Conservation (phyloP, 2,797 vertebrate genomes). For the Synaphobranchus kaupii region DNA sequence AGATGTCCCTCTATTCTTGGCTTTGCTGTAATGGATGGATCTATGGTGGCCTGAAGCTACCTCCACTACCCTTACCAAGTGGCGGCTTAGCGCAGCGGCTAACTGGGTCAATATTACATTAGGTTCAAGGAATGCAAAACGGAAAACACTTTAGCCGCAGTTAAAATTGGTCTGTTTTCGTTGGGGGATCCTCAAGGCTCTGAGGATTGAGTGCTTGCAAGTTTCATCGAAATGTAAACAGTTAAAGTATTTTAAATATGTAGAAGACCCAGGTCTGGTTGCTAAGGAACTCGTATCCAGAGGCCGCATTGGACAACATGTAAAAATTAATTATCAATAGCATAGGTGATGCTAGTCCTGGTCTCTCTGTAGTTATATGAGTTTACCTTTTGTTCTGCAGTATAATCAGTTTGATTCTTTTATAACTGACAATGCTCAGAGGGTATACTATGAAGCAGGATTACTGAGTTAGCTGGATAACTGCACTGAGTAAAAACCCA, state of each 20-base stretch:
- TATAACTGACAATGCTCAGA: neutral
- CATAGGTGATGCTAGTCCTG: neutral
- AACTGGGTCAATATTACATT: no score
- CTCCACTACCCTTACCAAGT: no score
- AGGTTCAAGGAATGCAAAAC: neutral
- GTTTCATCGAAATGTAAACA: no score
- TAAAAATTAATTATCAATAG: no score
- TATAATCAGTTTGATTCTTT: neutral
- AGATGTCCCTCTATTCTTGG: constrained; percentile 8
- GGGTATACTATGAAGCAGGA: no score
- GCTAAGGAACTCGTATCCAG: neutral
- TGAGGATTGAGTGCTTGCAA: no score
- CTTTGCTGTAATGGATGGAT: neutral
- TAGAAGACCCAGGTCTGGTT: neutral
- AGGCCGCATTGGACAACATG: no score
- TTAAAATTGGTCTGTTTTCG: neutral
- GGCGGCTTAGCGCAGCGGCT: no score
- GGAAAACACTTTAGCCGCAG: neutral
- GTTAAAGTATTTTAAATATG: neutral
- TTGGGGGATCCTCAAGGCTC: neutral
- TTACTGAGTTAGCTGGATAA: no score
- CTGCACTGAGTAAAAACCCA: no score
- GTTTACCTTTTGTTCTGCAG: neutral
- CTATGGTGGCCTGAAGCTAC: neutral
- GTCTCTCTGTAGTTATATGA: neutral